Evolutionary conservation across 1,140 invertebrate genomes (phyloP).

Genomic region (Heliconius melpomene): DNA sequence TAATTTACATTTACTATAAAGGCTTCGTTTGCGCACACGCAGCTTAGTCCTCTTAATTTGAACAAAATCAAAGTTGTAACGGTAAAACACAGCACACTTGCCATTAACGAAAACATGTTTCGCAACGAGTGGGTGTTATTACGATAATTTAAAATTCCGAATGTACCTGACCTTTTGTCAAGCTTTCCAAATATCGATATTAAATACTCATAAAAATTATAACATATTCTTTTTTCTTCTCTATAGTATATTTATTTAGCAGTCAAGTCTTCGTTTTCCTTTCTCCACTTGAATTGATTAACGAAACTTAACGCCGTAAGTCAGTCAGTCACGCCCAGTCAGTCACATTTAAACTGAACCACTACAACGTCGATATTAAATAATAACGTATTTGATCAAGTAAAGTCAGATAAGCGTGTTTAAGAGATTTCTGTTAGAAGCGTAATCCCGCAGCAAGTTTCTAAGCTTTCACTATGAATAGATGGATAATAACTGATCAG

Average conservation of each 20-base stretch:
- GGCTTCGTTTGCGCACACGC: background rate
- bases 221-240: background rate
- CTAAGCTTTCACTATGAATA: constrained; percentile 53
- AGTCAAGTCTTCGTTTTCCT: no score
- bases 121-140: constrained; percentile 26
- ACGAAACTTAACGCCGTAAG: no score
- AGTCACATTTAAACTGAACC: background rate
- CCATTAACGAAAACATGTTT: constrained; percentile 21
- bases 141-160: constrained; percentile 31
- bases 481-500: constrained; percentile 5
- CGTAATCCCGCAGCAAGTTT: constrained; percentile 41
- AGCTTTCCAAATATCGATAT: constrained; percentile 27
- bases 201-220: constrained; percentile 7
- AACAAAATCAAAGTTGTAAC: constrained; percentile 7
- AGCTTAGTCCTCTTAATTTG: background rate
- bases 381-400: constrained; percentile 31
- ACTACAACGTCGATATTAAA: background rate
- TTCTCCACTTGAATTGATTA: no score
- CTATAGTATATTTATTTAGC: background rate
- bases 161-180: constrained; percentile 28
- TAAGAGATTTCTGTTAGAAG: constrained; percentile 42
- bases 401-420: constrained; percentile 26
- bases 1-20: background rate
- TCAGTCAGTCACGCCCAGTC: background rate
- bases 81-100: background rate